These are phyloP conservation scores for Podarcis muralis DNA, from an alignment of 2,113 vertebrate species.

Conservation along the genomic window DNA sequence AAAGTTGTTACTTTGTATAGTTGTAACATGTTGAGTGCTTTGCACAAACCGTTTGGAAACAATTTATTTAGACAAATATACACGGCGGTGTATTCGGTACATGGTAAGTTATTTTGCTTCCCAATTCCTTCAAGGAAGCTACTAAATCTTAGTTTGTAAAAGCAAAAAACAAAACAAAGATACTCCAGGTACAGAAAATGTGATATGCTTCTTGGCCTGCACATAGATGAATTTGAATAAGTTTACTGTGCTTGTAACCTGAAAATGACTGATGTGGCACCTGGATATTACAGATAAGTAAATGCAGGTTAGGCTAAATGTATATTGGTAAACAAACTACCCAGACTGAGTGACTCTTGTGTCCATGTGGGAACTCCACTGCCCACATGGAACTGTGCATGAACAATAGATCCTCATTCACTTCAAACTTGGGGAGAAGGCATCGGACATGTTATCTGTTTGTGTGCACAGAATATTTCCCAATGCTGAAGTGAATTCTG, in stretches of 20 bases:
- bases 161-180: not conserved
- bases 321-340: not conserved
- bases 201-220: conserved; percentile 3
- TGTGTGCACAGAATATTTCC: not conserved
- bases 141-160: conserved; percentile 32
- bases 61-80: conserved; percentile 52
- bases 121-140: conserved; percentile 44
- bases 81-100: conserved; percentile 51
- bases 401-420: not conserved
- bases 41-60: not conserved
- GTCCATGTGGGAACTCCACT: not conserved
- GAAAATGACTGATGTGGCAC: not conserved
- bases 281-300: not conserved
- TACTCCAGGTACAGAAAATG: conserved; percentile 18
- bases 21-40: conserved; percentile 2
- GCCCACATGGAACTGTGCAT: not conserved
- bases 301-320: not conserved
- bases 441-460: not conserved
- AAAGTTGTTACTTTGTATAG: conserved; percentile 37
- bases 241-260: not conserved
- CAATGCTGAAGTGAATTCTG: not conserved
- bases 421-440: not conserved
- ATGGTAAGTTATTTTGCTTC: conserved; percentile 51
- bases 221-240: not conserved
- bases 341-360: not conserved